These are phyloP conservation scores for Eucera pruinosa DNA, from an alignment of 2,888 invertebrate genomes.

Conservation along the genomic window DNA sequence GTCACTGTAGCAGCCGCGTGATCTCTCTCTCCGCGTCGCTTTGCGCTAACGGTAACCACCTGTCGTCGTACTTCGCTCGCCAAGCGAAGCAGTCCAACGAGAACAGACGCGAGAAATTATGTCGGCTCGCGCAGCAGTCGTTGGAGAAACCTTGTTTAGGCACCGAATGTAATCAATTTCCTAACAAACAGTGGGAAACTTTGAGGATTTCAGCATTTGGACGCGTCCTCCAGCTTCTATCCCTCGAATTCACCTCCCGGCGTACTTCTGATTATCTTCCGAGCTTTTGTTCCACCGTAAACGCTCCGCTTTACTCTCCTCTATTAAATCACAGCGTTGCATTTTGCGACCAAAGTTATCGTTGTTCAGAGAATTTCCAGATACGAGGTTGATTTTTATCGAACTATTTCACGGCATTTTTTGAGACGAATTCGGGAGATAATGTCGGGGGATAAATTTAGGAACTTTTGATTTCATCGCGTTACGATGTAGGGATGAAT, in stretches of 20 bases:
- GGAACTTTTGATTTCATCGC: too few species aligned
- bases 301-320: background rate
- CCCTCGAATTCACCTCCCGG: background rate
- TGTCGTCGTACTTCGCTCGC: slow-evolving; percentile 32
- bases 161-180: slow-evolving; percentile 37
- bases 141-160: background rate
- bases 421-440: too few species aligned
- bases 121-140: too few species aligned
- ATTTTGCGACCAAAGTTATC: too few species aligned
- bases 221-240: too few species aligned
- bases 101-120: slow-evolving; percentile 5
- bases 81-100: too few species aligned
- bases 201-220: background rate
- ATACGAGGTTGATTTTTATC: too few species aligned
- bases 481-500: too few species aligned
- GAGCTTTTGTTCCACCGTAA: background rate
- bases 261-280: slow-evolving; percentile 1
- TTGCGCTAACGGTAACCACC: too few species aligned
- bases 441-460: too few species aligned
- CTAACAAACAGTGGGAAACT: slow-evolving; percentile 13
- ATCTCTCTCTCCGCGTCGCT: slow-evolving; percentile 50
- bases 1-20: slow-evolving; percentile 41
- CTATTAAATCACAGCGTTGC: slow-evolving; percentile 1
- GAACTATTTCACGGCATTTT: too few species aligned
- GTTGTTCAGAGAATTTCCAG: too few species aligned